These are phyloP conservation scores for Diarsia rubi DNA, from an alignment of 2,888 invertebrate species.

Conservation along the genomic window DNA sequence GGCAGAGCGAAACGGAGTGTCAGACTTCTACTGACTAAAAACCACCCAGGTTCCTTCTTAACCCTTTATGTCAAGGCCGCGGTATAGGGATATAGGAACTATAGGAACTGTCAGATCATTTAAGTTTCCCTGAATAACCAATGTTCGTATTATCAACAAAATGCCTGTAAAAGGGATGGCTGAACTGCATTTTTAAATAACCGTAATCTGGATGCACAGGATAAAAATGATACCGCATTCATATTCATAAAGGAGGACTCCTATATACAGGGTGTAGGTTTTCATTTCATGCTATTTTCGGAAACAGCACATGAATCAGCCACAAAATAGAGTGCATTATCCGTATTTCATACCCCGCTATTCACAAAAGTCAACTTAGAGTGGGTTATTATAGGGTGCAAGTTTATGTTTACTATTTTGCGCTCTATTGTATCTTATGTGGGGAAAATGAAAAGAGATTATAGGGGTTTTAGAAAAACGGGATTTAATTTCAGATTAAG, in stretches of 20 bases:
- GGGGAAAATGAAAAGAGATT: not conserved
- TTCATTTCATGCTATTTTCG: slow-evolving; percentile 45
- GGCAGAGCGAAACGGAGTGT: too few relatives aligned
- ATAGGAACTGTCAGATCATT: not conserved
- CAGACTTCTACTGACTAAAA: too few relatives aligned
- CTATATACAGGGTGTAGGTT: slow-evolving; percentile 17
- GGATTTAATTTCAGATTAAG: not conserved
- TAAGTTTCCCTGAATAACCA: not conserved
- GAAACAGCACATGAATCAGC: slow-evolving; percentile 57
- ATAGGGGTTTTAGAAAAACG: not conserved
- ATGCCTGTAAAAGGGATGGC: too few relatives aligned
- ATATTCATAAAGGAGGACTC: slow-evolving; percentile 31
- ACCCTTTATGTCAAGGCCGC: too few relatives aligned
- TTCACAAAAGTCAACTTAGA: slow-evolving; percentile 53
- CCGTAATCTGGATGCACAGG: slow-evolving; percentile 32
- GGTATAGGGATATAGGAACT: too few relatives aligned
- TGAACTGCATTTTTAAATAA: not conserved
- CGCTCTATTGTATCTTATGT: slow-evolving; percentile 22
- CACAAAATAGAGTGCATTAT: slow-evolving; percentile 59
- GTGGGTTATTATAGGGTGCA: slow-evolving; percentile 40
- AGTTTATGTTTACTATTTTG: slow-evolving; percentile 35
- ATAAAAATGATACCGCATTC: slow-evolving; percentile 36
- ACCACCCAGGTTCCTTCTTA: too few relatives aligned
- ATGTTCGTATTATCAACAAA: not conserved
- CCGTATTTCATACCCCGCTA: slow-evolving; percentile 49